Evolutionary conservation across 2,888 invertebrate species (phyloP).

Genomic region (Archips crataeganus): DNA sequence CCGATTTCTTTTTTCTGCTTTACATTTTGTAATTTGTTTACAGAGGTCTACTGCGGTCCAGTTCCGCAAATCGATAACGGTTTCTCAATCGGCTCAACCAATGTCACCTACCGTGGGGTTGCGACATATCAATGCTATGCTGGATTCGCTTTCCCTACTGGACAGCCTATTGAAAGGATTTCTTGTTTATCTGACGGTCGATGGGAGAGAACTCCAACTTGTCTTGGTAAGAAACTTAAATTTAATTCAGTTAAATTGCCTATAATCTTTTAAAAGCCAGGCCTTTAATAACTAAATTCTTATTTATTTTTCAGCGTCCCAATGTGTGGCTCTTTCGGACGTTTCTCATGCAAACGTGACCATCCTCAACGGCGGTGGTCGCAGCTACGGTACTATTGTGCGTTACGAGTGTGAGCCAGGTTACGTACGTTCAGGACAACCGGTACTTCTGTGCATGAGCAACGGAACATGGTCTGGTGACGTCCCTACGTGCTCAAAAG

Average conservation of each 20-base stretch:
- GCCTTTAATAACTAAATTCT: not conserved
- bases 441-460: slow-evolving; percentile 97
- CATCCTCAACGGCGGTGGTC: slow-evolving; percentile 94
- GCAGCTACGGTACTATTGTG: slow-evolving; percentile 97
- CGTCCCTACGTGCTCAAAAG: slow-evolving; percentile 94
- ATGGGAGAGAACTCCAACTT: slow-evolving; percentile 97
- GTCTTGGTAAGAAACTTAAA: slow-evolving; percentile 87
- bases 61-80: slow-evolving; percentile 99
- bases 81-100: slow-evolving; percentile 97
- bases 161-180: slow-evolving; percentile 94
- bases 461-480: slow-evolving; percentile 98
- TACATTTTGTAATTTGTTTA: slow-evolving; percentile 36
- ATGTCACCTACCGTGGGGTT: slow-evolving; percentile 96
- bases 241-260: not conserved
- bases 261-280: not conserved
- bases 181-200: slow-evolving; percentile 95
- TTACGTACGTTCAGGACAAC: slow-evolving; percentile 94
- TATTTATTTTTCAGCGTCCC: slow-evolving; percentile 89
- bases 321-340: slow-evolving; percentile 94
- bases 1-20: not conserved
- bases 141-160: slow-evolving; percentile 96
- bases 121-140: slow-evolving; percentile 99
- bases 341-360: slow-evolving; percentile 95
- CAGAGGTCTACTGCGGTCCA: slow-evolving; percentile 97
- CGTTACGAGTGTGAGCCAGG: slow-evolving; percentile 97